Evolutionary conservation across 1,140 invertebrate species (phyloP), one percentile per base, ranked within the genome.

Genomic region (Hydropsyche tenuis): DNA sequence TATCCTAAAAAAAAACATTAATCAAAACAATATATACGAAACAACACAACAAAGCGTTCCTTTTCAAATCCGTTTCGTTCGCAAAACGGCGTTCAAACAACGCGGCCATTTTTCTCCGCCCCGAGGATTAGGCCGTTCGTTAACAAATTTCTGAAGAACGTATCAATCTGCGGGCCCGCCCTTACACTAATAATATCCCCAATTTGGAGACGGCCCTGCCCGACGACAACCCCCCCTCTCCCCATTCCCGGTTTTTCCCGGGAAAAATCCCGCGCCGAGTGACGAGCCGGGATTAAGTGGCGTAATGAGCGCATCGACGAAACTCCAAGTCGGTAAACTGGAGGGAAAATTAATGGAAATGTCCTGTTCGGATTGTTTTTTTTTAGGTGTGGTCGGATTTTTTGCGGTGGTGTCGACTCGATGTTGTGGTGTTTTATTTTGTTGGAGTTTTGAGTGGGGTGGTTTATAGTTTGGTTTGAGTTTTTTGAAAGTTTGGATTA

Each of bases 181-280:
- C 27, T 48, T 20, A 68, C 11, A 37, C 3, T 3, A 37, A 3
- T 68, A 48, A 68, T 68, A 68, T 45, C 65, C 56, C 65, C 65
- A 68, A 68, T 68, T 68, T 68, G 45, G 45, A 68, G 18, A 27
- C 16, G 18, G 70, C 25, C 65, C 23, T 23, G 18, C 42, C 9
- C n/a, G n/a, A n/a, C n/a, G n/a, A n/a, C n/a, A 76, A 76, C 74
- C 75, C 75, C 63, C 43, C 43, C 75, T 76, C 75, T 66, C 75
- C 70, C 68, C 73, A 53, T 69, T 66, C 53, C 66, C 6, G 66
- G 48, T 72, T 76, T 77, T 77, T 76, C 74, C 73, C 65, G 48
- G 46, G 60, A 72, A 51, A 37, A 42, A 56, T 2, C 16, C n/a
- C 65, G 69, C 53, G 30, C 63, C 48, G 65, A 69, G 68, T 56